Base-by-base conservation (phyloP, 2,797 vertebrate genomes). In the Malurus leucopterus region DNA sequence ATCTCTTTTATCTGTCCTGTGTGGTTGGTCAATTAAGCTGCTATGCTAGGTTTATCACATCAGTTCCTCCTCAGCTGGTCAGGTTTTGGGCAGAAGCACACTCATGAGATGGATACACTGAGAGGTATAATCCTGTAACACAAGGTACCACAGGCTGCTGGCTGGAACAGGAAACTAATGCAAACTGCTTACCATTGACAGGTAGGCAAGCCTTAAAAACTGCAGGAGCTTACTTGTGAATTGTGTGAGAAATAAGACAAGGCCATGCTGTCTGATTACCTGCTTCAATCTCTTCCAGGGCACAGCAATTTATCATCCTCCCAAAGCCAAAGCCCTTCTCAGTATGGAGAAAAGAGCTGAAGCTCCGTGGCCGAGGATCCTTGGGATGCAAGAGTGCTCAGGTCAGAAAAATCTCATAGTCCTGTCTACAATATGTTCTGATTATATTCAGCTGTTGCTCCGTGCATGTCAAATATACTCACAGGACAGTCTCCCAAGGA, bases 201-300 rank as follows among this genome's bases (percentile, higher is more conserved):
- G 78, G 47, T 62, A 44, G 59, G 79, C 71, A 95, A 93, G 83
- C 78, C 54, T 79, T 55, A 34, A 75, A 77, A 82, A 76, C 1
- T 20, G 26, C 15, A 36, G 65, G 74, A 93, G 81, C 32, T 81
- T 80, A 73, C 63, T 53, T 32, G 4, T 73, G 63, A 91, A 86
- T 59, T 81, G 32, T 70, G 62, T 80, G 70, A 88, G 80, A 88
- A 91, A 67, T 21, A 63, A 74, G 70, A 77, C 85, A 89, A 86
- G 88, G 59, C 70, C 41, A 8, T 70, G 53, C 58, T 87, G 26
- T 75, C 74, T 93, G 41, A 67, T 92, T 78, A 67, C 61, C 46
- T 73, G 50, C 70, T 86, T 89, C 88, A 63, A 78, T 91, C 63
- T 88, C 49, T 30, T 72, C 62, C 30, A 20, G 41, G 38, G 8